These are phyloP conservation scores for Aphis craccivora DNA, from an alignment of 1,140 invertebrate genomes.

Conservation along the genomic window DNA sequence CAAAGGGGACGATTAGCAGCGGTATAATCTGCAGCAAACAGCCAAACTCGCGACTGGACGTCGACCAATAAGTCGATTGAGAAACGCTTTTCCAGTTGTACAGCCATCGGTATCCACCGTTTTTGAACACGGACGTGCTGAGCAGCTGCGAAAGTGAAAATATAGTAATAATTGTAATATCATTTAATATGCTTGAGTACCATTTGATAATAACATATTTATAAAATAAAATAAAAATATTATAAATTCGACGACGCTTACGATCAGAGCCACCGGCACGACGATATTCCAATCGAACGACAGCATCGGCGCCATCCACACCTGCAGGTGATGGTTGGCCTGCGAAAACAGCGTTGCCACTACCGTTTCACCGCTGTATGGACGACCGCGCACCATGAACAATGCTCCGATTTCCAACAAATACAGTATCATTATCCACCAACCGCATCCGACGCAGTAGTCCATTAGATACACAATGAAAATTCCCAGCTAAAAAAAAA, in stretches of 20 bases:
- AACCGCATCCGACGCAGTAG: conserved; percentile 79
- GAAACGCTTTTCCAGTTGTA: conserved; percentile 72
- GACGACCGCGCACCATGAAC: conserved; percentile 82
- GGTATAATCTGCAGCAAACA: conserved; percentile 79
- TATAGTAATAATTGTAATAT: background rate
- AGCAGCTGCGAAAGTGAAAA: conserved; percentile 68
- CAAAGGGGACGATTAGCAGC: conserved; percentile 77
- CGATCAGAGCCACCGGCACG: conserved; percentile 78
- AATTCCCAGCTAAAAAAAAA: conserved; percentile 74
- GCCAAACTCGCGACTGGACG: conserved; percentile 80
- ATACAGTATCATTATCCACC: conserved; percentile 86
- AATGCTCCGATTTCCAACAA: conserved; percentile 78
- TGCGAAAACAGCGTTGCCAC: conserved; percentile 70
- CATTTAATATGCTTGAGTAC: background rate
- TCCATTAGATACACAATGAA: conserved; percentile 85
- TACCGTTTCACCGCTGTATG: conserved; percentile 83
- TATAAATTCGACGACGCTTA: conserved; percentile 64
- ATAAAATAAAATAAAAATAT: background rate
- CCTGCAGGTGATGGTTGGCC: conserved; percentile 67
- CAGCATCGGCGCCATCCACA: conserved; percentile 74
- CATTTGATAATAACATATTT: background rate
- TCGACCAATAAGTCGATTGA: conserved; percentile 74
- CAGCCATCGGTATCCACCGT: conserved; percentile 75
- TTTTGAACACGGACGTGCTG: conserved; percentile 79
- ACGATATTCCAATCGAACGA: conserved; percentile 90